Base-by-base conservation (phyloP, 2,888 invertebrate genomes). In the Caenorhabditis becei region DNA sequence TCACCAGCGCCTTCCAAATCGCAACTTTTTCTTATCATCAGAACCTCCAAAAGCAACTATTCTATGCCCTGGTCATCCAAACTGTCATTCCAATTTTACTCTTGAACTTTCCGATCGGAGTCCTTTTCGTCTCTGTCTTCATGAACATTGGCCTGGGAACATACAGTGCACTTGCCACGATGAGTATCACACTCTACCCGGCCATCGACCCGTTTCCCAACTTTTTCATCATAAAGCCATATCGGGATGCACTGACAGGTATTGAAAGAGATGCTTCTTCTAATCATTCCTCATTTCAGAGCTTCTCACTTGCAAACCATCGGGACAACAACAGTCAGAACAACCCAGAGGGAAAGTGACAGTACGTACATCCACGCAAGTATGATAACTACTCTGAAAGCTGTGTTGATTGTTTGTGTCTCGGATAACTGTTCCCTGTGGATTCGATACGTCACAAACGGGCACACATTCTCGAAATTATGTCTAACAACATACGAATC, bases 1-100 rank as follows among this genome's bases (percentile, higher is more conserved):
- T 62, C 35, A 61, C 23, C 11, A 20, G 24, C 0, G 18, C 47
- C n/a, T n/a, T 53, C 1, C 28, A 24, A 10, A 37, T 41, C 11
- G 7, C 32, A 5, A 16, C 32, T 8, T 54, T 54, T 18, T 62
- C 54, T 5, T 32, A 26, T 26, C 67, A 67, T 10, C 67, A 77
- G 32, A 16, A 53, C 14, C 41, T 41, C 41, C 41, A 41, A 14
- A 41, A 41, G 14, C 75, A 77, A 62, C 23, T 77, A 0, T 77
- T 67, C 62, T 47, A 77, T 23, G 75, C 75, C 4, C 32, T 77
- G 1, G 61, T 54, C n/a, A 37, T 56, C 20, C 75, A 77, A 35
- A 67, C 67, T 4, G 4, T 61, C 8, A 67, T 77, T n/a, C 75
- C 75, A 10, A 24, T 67, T 51, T 18, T 67, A 1, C 32, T 77